phyloP scores from a whole-genome alignment of 2,797 vertebrate species.

The Acrossocheilus wenchowensis region DNA sequence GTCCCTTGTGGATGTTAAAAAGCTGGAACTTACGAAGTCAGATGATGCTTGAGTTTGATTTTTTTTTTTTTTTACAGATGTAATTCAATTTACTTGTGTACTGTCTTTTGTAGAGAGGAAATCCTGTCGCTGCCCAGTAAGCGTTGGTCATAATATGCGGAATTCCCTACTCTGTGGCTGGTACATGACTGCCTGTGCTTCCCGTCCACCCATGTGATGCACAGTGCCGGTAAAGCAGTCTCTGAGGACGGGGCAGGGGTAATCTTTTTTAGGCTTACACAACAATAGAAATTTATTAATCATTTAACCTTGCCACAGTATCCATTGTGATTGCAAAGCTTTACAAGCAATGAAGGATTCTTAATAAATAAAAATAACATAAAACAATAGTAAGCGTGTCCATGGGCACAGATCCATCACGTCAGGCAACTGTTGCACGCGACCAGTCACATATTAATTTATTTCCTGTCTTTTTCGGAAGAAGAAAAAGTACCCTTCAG shows the following conservation, averaged over 20 bases:
- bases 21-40: slow-evolving; percentile 16
- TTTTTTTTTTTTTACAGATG: not conserved
- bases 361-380: slow-evolving; percentile 56
- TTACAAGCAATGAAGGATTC: slow-evolving; percentile 47
- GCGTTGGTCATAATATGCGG: slow-evolving; percentile 69
- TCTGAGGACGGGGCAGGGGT: slow-evolving; percentile 48
- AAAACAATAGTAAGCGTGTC: slow-evolving; percentile 46
- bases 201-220: slow-evolving; percentile 53
- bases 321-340: slow-evolving; percentile 46
- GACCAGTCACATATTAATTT: slow-evolving; percentile 19
- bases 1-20: slow-evolving; percentile 21
- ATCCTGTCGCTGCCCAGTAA: slow-evolving; percentile 63
- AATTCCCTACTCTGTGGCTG: slow-evolving; percentile 71
- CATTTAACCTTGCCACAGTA: slow-evolving; percentile 57
- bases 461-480: slow-evolving; percentile 39
- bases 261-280: slow-evolving; percentile 62
- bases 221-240: slow-evolving; percentile 51
- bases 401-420: slow-evolving; percentile 53
- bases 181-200: slow-evolving; percentile 56
- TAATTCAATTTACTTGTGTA: slow-evolving; percentile 36
- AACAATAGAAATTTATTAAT: slow-evolving; percentile 65
- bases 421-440: slow-evolving; percentile 31
- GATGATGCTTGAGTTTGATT: not conserved
- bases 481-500: slow-evolving; percentile 10
- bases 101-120: slow-evolving; percentile 62